Evolutionary conservation across 2,888 invertebrate species (phyloP).

Genomic region (Hyposoter didymator): DNA sequence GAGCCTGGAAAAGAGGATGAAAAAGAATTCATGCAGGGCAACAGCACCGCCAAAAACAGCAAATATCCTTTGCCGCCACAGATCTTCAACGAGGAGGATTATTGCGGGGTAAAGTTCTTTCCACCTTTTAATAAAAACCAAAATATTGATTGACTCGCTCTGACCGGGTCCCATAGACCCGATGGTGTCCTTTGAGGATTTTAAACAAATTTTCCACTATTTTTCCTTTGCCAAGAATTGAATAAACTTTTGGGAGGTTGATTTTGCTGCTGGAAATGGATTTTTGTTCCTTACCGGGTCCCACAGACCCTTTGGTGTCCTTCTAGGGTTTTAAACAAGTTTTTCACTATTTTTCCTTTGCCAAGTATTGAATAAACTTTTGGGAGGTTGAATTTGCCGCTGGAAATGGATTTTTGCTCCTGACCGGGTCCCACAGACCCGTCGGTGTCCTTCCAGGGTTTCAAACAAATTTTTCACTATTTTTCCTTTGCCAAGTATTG

Average conservation of each 20-base stretch:
- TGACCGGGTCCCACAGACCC: conserved; percentile 86
- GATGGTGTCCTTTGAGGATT: background rate
- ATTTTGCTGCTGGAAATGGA: background rate
- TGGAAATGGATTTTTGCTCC: background rate
- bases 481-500: background rate
- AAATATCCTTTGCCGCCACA: conserved; percentile 96
- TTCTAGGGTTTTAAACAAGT: background rate
- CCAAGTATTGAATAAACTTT: background rate
- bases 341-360: background rate
- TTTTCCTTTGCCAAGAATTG: background rate
- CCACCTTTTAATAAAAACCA: background rate
- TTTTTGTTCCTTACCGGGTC: conserved; percentile 59
- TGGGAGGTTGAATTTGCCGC: background rate
- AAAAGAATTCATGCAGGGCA: conserved; percentile 96
- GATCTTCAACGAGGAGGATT: conserved; percentile 95
- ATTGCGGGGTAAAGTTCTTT: conserved; percentile 93
- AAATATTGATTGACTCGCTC: too few relatives aligned
- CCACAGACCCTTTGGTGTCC: background rate
- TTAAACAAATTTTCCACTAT: background rate
- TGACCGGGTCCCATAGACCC: background rate
- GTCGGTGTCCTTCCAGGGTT: too few relatives aligned
- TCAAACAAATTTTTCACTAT: background rate
- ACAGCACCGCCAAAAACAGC: conserved; percentile 90
- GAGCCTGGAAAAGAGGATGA: conserved; percentile 95
- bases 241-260: background rate